Percentiles rank a stretch among this genome's conserved stretches.
These are phyloP conservation scores for Parapristionchus giblindavisi DNA, from an alignment of 2,888 invertebrate species.

Conservation along the genomic window DNA sequence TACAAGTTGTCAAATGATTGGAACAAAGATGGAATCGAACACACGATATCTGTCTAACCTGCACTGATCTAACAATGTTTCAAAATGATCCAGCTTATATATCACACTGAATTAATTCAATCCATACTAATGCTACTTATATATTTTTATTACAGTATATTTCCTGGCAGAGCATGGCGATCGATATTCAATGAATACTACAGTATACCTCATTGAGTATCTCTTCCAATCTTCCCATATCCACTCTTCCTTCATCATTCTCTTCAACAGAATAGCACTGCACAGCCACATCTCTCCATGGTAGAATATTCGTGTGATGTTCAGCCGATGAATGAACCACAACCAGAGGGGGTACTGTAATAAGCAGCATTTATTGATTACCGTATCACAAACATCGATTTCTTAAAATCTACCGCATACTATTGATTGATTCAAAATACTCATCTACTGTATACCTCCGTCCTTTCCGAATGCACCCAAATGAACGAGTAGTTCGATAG, in stretches of 20 bases:
- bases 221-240: slow-evolving; percentile 81
- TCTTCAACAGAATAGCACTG: slow-evolving; percentile 71
- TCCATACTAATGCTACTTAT: too few species aligned
- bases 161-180: slow-evolving; percentile 72
- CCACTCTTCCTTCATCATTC: slow-evolving; percentile 82
- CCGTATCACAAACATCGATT: neutral
- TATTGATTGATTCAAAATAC: neutral
- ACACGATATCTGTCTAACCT: too few species aligned
- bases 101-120: too few species aligned
- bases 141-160: too few species aligned
- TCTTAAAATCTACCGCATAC: neutral
- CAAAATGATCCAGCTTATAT: too few species aligned
- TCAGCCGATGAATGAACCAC: slow-evolving; percentile 73
- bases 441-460: slow-evolving; percentile 26
- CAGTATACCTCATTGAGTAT: slow-evolving; percentile 76
- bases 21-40: too few species aligned
- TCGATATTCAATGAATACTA: slow-evolving; percentile 58
- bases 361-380: neutral
- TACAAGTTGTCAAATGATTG: too few species aligned
- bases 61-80: neutral
- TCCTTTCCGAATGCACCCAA: slow-evolving; percentile 40
- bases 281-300: slow-evolving; percentile 75
- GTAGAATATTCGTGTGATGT: slow-evolving; percentile 81
- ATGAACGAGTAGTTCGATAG: slow-evolving; percentile 78
- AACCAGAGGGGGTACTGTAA: slow-evolving; percentile 36